Evolutionary conservation across 2,797 vertebrate genomes (phyloP).

Genomic region (Lophius americanus): DNA sequence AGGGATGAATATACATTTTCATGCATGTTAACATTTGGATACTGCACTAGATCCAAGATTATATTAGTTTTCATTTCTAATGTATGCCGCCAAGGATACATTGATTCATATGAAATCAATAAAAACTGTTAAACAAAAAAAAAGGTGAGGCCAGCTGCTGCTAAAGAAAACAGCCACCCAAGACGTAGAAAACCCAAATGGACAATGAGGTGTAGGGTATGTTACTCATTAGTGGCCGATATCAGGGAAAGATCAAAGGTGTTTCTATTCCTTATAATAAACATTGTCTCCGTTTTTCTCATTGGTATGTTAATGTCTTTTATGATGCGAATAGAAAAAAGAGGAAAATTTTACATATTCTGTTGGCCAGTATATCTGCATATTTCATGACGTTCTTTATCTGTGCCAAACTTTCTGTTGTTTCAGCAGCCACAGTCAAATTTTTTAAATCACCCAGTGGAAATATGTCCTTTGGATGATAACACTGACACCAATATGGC

Average conservation of each 20-base stretch:
- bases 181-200: constrained; percentile 28
- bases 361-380: constrained; percentile 12
- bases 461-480: constrained; percentile 72
- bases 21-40: no score
- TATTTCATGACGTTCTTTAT: constrained; percentile 15
- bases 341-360: constrained; percentile 2
- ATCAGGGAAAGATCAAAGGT: not conserved
- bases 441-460: constrained; percentile 53
- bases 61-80: no score
- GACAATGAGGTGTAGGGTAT: constrained; percentile 1
- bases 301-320: not conserved
- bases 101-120: no score
- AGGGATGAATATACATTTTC: no score
- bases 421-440: constrained; percentile 22
- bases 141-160: constrained; percentile 25
- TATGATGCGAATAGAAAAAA: constrained; percentile 1
- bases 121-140: no score
- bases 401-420: constrained; percentile 29
- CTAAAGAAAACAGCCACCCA: constrained; percentile 37
- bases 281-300: not conserved
- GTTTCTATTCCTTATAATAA: constrained; percentile 1
- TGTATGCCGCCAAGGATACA: no score
- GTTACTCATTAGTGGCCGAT: constrained; percentile 20
- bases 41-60: no score
- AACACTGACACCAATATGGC: constrained; percentile 64